phyloP scores from a whole-genome alignment of 2,888 invertebrate species.

The Gryllus longicercus region DNA sequence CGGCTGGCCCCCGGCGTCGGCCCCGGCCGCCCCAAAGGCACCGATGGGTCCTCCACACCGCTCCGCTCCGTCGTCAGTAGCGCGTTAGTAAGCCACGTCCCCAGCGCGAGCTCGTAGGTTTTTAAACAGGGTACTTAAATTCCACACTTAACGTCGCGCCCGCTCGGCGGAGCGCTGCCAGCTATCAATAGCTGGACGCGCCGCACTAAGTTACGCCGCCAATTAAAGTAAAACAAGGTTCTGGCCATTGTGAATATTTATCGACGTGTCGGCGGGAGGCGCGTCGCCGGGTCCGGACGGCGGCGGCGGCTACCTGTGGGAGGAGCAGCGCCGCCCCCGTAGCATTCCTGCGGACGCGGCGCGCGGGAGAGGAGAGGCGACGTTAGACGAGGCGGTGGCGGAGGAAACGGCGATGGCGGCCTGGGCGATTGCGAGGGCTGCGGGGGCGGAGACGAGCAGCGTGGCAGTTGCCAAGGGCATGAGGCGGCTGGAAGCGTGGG shows the following conservation, averaged over 20 bases:
- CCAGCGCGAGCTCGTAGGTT: background rate
- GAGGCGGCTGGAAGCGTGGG: too few species aligned
- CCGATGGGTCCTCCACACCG: too few species aligned
- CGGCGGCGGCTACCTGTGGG: slow-evolving; percentile 17
- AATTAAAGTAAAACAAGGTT: slow-evolving; percentile 17
- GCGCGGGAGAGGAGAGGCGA: too few species aligned
- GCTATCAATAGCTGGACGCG: slow-evolving; percentile 1
- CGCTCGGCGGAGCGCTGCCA: background rate
- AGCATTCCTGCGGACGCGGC: background rate
- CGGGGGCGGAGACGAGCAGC: too few species aligned
- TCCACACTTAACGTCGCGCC: slow-evolving; percentile 17
- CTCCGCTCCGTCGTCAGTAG: background rate
- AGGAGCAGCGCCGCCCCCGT: background rate
- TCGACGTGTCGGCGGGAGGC: slow-evolving; percentile 7
- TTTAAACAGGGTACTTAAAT: slow-evolving; percentile 17
- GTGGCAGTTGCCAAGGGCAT: too few species aligned
- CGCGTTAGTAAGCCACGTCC: slow-evolving; percentile 17
- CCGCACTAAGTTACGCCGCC: background rate
- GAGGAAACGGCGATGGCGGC: too few species aligned
- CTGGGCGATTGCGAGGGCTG: too few species aligned
- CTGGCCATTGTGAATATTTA: slow-evolving; percentile 17
- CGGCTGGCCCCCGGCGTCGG: too few species aligned
- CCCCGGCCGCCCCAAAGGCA: too few species aligned
- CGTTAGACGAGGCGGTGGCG: too few species aligned
- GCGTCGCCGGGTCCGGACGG: slow-evolving; percentile 2